Evolutionary conservation across 2,113 vertebrate genomes (phyloP).

Genomic region (Oncorhynchus tshawytscha): DNA sequence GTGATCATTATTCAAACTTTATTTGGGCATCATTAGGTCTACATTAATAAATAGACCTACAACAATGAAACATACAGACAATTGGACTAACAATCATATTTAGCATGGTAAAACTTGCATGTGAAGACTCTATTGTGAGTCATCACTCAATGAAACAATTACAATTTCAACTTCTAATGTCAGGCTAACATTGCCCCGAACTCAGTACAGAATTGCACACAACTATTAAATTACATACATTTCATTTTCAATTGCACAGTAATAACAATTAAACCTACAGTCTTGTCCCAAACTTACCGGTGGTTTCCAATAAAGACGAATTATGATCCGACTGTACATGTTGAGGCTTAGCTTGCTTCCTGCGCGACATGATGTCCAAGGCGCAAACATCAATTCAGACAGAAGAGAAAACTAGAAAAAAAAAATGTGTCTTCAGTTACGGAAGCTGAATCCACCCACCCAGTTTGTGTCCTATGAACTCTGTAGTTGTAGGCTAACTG

Average conservation of each 20-base stretch:
- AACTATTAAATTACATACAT: constrained; percentile 54
- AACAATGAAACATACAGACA: constrained; percentile 24
- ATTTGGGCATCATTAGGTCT: no score
- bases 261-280: no score
- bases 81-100: constrained; percentile 34
- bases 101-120: constrained; percentile 6
- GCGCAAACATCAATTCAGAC: constrained; percentile 71
- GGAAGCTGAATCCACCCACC: constrained; percentile 77
- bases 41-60: constrained; percentile 19
- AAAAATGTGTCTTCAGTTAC: constrained; percentile 85
- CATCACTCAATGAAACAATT: no score
- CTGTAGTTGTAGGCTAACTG: neutral
- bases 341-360: constrained; percentile 87
- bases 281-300: constrained; percentile 72
- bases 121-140: constrained; percentile 35
- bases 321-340: constrained; percentile 84
- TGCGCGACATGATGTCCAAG: constrained; percentile 88
- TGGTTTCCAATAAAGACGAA: constrained; percentile 77
- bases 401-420: constrained; percentile 62
- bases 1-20: no score
- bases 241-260: constrained; percentile 54
- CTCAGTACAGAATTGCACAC: neutral
- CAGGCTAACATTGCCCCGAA: no score
- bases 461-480: constrained; percentile 68
- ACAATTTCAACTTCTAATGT: no score